A percentile compares a stretch with the other conserved stretches of the same genome.
Conservation (phyloP, 2,113 vertebrate species). For the Cololabis saira region DNA sequence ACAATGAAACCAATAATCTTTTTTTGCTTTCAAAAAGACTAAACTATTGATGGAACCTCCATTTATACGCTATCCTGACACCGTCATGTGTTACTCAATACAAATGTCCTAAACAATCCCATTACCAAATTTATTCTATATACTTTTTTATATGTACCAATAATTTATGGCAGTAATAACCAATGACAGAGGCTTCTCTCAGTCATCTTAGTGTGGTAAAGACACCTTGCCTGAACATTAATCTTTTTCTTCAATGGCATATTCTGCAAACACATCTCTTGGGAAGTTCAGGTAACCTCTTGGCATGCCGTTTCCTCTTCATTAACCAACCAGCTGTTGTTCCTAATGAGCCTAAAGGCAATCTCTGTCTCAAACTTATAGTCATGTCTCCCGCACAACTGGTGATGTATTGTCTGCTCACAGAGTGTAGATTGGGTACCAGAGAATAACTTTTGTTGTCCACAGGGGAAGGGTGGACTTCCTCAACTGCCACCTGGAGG, state of each 20-base stretch:
- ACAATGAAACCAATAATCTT: too few species aligned
- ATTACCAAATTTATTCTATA: too few species aligned
- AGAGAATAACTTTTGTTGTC: slow-evolving; percentile 40
- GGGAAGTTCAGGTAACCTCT: slow-evolving; percentile 80
- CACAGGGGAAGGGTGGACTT: neutral
- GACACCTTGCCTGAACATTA: slow-evolving; percentile 77
- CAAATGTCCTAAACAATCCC: too few species aligned
- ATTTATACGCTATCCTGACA: too few species aligned
- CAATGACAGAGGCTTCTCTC: slow-evolving; percentile 34
- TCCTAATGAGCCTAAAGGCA: slow-evolving; percentile 84
- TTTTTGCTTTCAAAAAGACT: too few species aligned
- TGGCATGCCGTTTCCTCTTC: slow-evolving; percentile 84
- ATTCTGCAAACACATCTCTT: slow-evolving; percentile 73
- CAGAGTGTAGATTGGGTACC: slow-evolving; percentile 31
- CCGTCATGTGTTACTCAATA: too few species aligned
- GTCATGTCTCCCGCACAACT: slow-evolving; percentile 64
- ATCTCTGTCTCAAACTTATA: slow-evolving; percentile 73
- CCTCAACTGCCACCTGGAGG: neutral
- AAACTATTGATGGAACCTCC: too few species aligned
- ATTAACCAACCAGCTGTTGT: slow-evolving; percentile 87
- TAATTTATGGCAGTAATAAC: slow-evolving; percentile 4
- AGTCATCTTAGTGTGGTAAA: slow-evolving; percentile 66
- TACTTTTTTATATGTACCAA: too few species aligned
- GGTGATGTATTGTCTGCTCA: slow-evolving; percentile 63
- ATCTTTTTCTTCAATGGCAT: slow-evolving; percentile 70